Evolutionary conservation across 2,888 invertebrate species (phyloP), one percentile per base, ranked within the genome.

Genomic region (Sinotaia quadrata): DNA sequence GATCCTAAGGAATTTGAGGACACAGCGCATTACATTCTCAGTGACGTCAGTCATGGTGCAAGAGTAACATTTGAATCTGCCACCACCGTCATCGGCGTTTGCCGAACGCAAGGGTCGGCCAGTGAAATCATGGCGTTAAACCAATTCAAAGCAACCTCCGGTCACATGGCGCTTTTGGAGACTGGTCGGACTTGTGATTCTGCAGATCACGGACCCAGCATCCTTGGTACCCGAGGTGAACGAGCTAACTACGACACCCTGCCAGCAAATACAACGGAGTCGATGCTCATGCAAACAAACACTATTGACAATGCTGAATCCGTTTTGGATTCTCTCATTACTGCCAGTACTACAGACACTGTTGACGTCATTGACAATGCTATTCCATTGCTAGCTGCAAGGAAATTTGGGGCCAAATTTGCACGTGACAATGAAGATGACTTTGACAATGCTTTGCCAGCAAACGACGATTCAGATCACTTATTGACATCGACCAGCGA

Each of bases 331-430:
- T 31, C n/a, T 37, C n/a, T 52, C 57, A 36, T 56, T 49, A 21
- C 12, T 41, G n/a, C n/a, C 21, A 49, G 47, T 21, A 33, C 15
- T 4, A 31, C 36, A 18, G 29, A 70, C 4, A 24, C 59, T 18
- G 58, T 36, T 59, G 60, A 67, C 27, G 37, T 70, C 57, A 57
- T 70, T 21, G 70, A 70, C 51, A 67, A 67, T 54, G 62, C 47
- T 10, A 34, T 18, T 18, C 29, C 31, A 21, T 27, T 47, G 37
- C 12, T 41, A 24, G 41, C 2, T 8, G 4, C 7, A 2, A 5
- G 31, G 27, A 27, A 12, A 34, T 15, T 44, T 4, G 44, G 41
- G 37, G 31, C 41, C 29, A n/a, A 29, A 2, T 21, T 18, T 10
- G 54, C 57, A 2, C 5, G 31, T 15, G n/a, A 33, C 12, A 24